Evolutionary conservation across 2,888 invertebrate species (phyloP).

Genomic region (Shargacucullia verbasci): DNA sequence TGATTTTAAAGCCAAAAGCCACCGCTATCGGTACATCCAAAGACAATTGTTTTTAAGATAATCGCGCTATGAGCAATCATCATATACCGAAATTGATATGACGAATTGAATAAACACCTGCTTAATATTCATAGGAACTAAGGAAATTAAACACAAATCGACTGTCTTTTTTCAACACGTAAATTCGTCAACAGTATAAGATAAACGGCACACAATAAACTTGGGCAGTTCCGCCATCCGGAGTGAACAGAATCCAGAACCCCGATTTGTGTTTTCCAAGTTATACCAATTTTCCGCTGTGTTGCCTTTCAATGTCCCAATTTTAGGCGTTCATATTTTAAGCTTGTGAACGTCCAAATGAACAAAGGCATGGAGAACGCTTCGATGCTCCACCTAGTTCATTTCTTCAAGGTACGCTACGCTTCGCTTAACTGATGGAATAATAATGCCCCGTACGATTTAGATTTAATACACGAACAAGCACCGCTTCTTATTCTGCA

Average conservation of each 20-base stretch:
- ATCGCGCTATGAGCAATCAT: no score
- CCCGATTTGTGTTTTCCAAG: slow-evolving; percentile 36
- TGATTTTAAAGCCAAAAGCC: not conserved
- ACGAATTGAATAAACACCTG: no score
- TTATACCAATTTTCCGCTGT: slow-evolving; percentile 46
- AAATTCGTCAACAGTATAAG: slow-evolving; percentile 20
- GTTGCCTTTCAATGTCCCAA: slow-evolving; percentile 29
- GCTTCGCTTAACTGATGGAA: no score
- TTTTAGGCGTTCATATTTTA: slow-evolving; percentile 22
- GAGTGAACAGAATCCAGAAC: slow-evolving; percentile 8
- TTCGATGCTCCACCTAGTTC: not conserved
- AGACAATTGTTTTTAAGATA: no score
- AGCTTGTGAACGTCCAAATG: slow-evolving; percentile 2
- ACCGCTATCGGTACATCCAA: no score
- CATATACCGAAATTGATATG: no score
- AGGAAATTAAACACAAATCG: not conserved
- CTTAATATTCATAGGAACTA: no score
- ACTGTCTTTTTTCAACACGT: not conserved
- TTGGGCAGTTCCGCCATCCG: slow-evolving; percentile 41
- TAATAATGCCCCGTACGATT: no score
- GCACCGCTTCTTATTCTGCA: no score
- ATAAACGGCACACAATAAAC: slow-evolving; percentile 41
- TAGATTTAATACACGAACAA: no score
- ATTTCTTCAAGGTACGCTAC: no score
- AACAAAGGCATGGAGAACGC: not conserved